Evolutionary conservation across 2,113 vertebrate species (phyloP).

Genomic region (Lepisosteus osseus): DNA sequence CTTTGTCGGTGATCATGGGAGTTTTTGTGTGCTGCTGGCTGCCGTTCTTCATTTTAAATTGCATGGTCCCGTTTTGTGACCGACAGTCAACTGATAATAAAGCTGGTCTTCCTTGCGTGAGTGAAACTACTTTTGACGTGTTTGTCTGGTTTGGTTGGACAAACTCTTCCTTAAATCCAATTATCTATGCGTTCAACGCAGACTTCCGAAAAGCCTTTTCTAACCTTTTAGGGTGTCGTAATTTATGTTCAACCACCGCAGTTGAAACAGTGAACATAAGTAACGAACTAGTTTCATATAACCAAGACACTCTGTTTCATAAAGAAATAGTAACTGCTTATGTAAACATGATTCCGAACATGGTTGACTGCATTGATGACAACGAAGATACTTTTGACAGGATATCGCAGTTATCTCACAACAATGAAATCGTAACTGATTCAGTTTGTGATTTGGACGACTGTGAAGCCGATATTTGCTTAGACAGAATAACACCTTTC

Average conservation of each 20-base stretch:
- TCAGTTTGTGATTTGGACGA: constrained; percentile 80
- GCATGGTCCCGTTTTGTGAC: constrained; percentile 87
- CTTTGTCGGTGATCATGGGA: constrained; percentile 88
- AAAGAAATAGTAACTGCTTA: constrained; percentile 76
- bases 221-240: constrained; percentile 79
- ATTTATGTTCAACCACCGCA: constrained; percentile 70
- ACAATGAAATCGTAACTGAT: constrained; percentile 65
- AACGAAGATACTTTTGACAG: constrained; percentile 72
- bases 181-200: constrained; percentile 93
- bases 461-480: constrained; percentile 75
- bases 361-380: constrained; percentile 65
- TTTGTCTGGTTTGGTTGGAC: constrained; percentile 98
- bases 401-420: constrained; percentile 71
- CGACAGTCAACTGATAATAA: constrained; percentile 51
- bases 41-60: constrained; percentile 92
- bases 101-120: constrained; percentile 80
- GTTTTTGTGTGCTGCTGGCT: constrained; percentile 96
- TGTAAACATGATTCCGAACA: constrained; percentile 82
- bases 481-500: constrained; percentile 78
- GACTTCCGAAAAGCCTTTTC: constrained; percentile 91
- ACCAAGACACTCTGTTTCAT: constrained; percentile 80
- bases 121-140: constrained; percentile 88
- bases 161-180: constrained; percentile 90
- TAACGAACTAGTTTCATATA: constrained; percentile 86
- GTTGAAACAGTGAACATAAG: constrained; percentile 88